Evolutionary conservation across 64 coral and sea anemone genomes (phyloP), one percentile per base, ranked within the genome.

Genomic region (Trachythela sp.): DNA sequence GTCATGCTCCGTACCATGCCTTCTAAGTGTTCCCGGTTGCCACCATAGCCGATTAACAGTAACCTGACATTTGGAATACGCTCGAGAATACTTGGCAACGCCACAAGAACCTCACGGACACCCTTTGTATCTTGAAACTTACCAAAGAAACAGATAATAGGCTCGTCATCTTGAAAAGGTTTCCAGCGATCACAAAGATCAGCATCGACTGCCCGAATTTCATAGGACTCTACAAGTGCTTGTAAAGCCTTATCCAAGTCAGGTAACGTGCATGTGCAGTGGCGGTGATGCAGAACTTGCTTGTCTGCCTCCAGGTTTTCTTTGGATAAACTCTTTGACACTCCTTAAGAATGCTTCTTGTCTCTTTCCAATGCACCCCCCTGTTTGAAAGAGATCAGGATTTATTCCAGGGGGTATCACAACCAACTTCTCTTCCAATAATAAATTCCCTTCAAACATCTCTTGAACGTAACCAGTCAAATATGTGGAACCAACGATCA

Each of bases 121-220:
- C 95, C 95, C 85, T 94, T 97, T 34, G 95, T 94, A 48, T 97
- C 95, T 17, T 92, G 90, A 48, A 97, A 92, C 48, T 89, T 94
- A 3, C 95, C 95, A 85, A 97, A 97, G 20, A 88, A 97, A 68
- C 93, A 94, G 30, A 97, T 92, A 22, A 94, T 48, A 24, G 91
- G 89, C 29, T 97, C 91, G 30, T 89, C 86, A n/a, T 94, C 89
- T 86, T 94, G 37, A 34, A 92, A 72, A 15, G 93, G 90, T 56
- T 86, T 56, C 93, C 95, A 97, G 29, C 95, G 90, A 32, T 93
- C 93, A 15, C 51, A 48, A 17, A 97, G 90, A 38, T 97, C 95
- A 4, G 95, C 93, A 80, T 97, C 95, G 11, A 90, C 84, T 10
- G 95, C 93, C 59, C 95, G 67, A 36, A 90, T 91, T 75, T 94